Conservation (phyloP, 2,888 invertebrate species). For the Panzeria rudis region DNA sequence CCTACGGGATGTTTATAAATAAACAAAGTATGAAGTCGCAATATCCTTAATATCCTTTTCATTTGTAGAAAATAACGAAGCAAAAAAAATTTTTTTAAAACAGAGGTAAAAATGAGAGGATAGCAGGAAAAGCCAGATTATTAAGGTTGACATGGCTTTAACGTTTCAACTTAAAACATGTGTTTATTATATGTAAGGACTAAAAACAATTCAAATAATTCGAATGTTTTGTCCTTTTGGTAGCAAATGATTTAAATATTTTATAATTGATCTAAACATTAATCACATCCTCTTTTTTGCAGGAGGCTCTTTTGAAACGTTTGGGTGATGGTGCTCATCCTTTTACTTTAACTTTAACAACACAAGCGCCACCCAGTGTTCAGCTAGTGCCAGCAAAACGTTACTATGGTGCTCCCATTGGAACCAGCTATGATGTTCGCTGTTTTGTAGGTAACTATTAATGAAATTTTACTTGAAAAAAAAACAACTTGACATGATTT, state of each 20-base stretch:
- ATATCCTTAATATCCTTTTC: neutral
- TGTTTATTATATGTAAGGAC: neutral
- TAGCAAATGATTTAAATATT: neutral
- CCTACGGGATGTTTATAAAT: neutral
- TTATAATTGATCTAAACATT: neutral
- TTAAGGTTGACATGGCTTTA: neutral
- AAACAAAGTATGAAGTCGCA: neutral
- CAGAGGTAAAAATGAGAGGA: neutral
- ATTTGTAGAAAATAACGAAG: neutral
- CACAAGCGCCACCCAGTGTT: constrained; percentile 94
- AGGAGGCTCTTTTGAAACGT: constrained; percentile 92
- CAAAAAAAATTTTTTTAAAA: neutral
- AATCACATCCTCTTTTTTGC: neutral
- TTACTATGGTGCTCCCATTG: constrained; percentile 95
- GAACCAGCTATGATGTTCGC: constrained; percentile 94
- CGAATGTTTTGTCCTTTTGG: neutral
- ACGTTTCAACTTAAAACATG: neutral
- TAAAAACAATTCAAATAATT: neutral
- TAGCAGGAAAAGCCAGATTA: neutral
- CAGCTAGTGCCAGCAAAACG: constrained; percentile 95
- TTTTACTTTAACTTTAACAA: constrained; percentile 91
- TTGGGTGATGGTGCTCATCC: constrained; percentile 92
- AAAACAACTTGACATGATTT: neutral
- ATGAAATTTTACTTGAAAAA: neutral
- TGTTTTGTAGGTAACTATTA: constrained; percentile 91